A percentile compares a stretch with the other conserved stretches of the same genome.
These are phyloP conservation scores for Eurois occulta DNA, from an alignment of 2,888 invertebrate species.

Conservation along the genomic window DNA sequence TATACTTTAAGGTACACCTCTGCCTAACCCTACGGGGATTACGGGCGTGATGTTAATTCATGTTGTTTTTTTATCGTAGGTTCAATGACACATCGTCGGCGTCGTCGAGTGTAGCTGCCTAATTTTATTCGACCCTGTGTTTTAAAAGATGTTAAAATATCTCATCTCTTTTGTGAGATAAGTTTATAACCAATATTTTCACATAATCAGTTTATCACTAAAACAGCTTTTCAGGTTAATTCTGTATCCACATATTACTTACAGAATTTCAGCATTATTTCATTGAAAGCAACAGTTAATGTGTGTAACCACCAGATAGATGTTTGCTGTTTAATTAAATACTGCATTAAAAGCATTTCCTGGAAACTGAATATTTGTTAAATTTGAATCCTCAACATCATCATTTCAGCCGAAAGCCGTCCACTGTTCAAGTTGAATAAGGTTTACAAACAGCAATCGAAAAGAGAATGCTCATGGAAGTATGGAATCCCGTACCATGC, in stretches of 20 bases:
- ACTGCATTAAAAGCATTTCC: constrained; percentile 10
- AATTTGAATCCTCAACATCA: too few species aligned
- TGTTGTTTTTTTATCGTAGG: too few species aligned
- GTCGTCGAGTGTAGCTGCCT: too few species aligned
- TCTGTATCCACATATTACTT: constrained; percentile 4
- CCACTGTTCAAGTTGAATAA: constrained; percentile 1
- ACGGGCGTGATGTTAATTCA: too few species aligned
- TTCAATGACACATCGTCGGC: too few species aligned
- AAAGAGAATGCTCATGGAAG: too few species aligned
- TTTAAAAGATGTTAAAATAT: not conserved
- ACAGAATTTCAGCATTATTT: not conserved
- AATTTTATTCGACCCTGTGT: too few species aligned
- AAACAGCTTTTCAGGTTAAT: constrained; percentile 1
- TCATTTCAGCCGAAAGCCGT: too few species aligned
- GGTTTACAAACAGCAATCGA: constrained; percentile 9
- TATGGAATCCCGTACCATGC: too few species aligned
- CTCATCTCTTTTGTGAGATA: not conserved
- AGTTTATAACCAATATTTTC: not conserved
- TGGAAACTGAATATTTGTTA: constrained; percentile 6
- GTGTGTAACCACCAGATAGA: constrained; percentile 5
- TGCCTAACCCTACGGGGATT: too few species aligned
- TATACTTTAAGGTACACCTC: too few species aligned
- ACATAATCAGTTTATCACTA: not conserved
- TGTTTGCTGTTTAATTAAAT: constrained; percentile 20
- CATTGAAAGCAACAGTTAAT: constrained; percentile 1